Percentiles rank a stretch among this genome's conserved stretches.
Evolutionary conservation across 2,888 invertebrate species (phyloP).

Genomic region (Coelinius sp.): DNA sequence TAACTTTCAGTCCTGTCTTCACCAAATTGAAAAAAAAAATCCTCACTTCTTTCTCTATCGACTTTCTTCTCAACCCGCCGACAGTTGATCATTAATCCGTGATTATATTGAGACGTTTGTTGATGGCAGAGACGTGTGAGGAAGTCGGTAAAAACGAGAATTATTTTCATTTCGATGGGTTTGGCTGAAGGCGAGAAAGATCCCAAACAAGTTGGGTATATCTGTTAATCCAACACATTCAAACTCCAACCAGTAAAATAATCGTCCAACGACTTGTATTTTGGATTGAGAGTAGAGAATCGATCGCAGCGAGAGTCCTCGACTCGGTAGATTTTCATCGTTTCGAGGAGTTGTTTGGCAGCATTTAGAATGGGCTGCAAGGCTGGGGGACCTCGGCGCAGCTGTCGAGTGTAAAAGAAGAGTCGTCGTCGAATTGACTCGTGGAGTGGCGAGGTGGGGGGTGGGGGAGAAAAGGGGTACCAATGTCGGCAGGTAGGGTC

Average conservation of each 20-base stretch:
- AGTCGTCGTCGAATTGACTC: constrained; percentile 18
- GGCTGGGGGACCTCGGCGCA: background rate
- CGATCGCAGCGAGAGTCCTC: constrained; percentile 4
- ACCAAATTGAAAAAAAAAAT: background rate
- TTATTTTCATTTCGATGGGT: background rate
- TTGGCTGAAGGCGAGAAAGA: background rate
- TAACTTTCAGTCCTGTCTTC: too few relatives aligned
- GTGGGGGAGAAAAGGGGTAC: constrained; percentile 37
- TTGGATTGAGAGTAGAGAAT: background rate
- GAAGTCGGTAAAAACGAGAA: background rate
- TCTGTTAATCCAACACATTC: background rate
- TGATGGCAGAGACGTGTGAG: background rate
- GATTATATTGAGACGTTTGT: background rate
- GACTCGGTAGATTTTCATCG: background rate
- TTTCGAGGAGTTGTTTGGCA: constrained; percentile 11
- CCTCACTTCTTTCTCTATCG: background rate
- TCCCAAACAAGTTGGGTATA: background rate
- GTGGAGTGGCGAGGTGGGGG: background rate
- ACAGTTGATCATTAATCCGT: background rate
- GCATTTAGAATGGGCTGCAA: constrained; percentile 9
- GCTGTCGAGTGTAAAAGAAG: constrained; percentile 5
- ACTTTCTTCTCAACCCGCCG: background rate
- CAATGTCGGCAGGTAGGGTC: constrained; percentile 43
- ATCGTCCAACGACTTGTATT: background rate
- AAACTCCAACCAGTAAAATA: background rate